Evolutionary conservation across 1,140 invertebrate species (phyloP).

Genomic region (Drosophila willistoni): DNA sequence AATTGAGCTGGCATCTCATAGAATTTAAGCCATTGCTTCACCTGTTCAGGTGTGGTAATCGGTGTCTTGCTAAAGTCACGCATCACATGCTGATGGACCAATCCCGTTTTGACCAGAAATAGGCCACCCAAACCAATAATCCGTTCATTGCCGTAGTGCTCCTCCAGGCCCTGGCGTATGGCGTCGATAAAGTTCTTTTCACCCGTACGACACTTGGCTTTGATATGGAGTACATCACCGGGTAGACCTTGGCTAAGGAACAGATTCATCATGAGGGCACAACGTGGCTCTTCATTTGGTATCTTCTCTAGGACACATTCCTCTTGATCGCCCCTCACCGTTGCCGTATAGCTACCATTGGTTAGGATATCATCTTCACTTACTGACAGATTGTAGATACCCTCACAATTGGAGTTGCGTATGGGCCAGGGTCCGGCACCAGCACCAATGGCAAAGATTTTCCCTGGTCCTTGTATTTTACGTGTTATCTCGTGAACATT

Average conservation of each 20-base stretch:
- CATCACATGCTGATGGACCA: conserved; percentile 96
- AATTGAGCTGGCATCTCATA: conserved; percentile 95
- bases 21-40: conserved; percentile 95
- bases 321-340: conserved; percentile 84
- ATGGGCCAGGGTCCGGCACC: conserved; percentile 91
- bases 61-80: conserved; percentile 93
- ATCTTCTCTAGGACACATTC: conserved; percentile 86
- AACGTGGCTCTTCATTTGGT: conserved; percentile 87
- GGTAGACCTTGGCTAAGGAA: conserved; percentile 90
- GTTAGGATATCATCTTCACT: conserved; percentile 84
- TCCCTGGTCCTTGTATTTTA: conserved; percentile 75
- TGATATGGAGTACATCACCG: conserved; percentile 92
- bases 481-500: conserved; percentile 87
- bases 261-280: conserved; percentile 92
- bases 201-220: conserved; percentile 91
- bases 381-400: conserved; percentile 86
- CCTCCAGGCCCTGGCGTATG: conserved; percentile 89
- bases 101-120: conserved; percentile 92
- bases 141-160: conserved; percentile 89
- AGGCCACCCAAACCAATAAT: conserved; percentile 94
- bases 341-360: conserved; percentile 86
- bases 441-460: conserved; percentile 88
- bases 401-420: conserved; percentile 83
- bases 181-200: conserved; percentile 92
- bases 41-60: conserved; percentile 88